Conservation (phyloP, 2,113 vertebrate species). For the Pygoscelis adeliae region DNA sequence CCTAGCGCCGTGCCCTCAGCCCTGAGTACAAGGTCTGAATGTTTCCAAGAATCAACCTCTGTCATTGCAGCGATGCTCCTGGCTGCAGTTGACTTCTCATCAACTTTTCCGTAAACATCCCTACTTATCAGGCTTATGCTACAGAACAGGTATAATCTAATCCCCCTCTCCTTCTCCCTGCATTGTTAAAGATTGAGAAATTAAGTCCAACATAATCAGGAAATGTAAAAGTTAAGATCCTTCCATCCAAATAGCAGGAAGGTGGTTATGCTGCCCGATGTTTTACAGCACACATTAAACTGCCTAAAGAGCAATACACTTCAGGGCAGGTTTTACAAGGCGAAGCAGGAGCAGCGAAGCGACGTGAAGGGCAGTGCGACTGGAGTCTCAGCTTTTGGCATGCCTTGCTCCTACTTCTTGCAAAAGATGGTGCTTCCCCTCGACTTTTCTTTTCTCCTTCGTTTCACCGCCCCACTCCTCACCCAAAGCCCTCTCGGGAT, state of each 20-base stretch:
- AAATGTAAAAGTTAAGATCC: background rate
- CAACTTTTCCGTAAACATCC: background rate
- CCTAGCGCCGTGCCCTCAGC: accelerated
- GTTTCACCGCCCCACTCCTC: background rate
- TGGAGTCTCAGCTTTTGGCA: background rate
- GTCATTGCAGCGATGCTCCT: background rate
- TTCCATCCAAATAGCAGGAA: background rate
- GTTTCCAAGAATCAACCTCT: background rate
- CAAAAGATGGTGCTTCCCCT: background rate
- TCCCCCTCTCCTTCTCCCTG: background rate
- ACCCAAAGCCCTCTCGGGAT: accelerated
- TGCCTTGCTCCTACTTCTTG: background rate
- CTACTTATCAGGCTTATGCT: background rate
- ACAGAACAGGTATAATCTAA: background rate
- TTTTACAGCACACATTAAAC: background rate
- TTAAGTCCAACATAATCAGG: background rate
- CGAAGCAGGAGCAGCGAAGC: background rate
- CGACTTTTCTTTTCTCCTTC: background rate
- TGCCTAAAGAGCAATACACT: background rate
- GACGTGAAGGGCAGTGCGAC: accelerated
- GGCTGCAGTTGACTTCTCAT: background rate
- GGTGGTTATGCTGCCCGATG: accelerated
- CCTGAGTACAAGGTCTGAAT: background rate
- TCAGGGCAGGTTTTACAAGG: background rate
- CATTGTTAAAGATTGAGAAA: background rate